A percentile compares a stretch with the other conserved stretches of the same genome.
These are phyloP conservation scores for Ridgeia piscesae DNA, from an alignment of 1,140 invertebrate species.

Conservation along the genomic window DNA sequence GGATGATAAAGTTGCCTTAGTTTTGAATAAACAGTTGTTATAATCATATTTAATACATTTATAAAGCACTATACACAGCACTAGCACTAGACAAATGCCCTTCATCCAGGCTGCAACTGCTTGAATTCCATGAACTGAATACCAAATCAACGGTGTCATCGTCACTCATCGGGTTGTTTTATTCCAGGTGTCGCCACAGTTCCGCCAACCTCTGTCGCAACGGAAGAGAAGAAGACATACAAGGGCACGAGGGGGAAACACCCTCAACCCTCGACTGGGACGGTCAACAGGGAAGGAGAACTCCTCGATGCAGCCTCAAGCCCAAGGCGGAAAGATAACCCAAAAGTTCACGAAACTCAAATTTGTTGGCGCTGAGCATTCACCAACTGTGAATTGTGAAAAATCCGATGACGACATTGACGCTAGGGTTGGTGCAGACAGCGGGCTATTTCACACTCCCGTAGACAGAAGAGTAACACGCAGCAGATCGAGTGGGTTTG, in stretches of 20 bases:
- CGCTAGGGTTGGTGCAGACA: neutral
- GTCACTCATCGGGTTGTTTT: neutral
- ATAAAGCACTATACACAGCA: too few species aligned
- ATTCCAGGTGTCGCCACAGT: constrained; percentile 18
- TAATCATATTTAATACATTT: too few species aligned
- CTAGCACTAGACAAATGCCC: too few species aligned
- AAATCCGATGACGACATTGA: neutral
- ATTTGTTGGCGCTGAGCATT: neutral
- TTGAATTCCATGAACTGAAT: neutral
- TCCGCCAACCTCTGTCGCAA: neutral
- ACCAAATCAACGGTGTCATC: neutral
- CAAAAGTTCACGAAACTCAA: neutral
- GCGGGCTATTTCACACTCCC: neutral
- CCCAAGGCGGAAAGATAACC: neutral
- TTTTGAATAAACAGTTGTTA: too few species aligned
- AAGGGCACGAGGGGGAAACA: neutral
- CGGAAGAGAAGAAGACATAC: neutral
- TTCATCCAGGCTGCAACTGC: too few species aligned
- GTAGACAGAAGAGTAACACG: neutral
- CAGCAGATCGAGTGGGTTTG: neutral
- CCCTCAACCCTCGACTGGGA: neutral
- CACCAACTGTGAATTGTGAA: neutral
- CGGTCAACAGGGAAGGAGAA: neutral
- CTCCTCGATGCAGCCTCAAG: neutral
- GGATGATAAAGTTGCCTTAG: too few species aligned